Evolutionary conservation across 2,113 vertebrate genomes (phyloP).

Genomic region (Oryzias celebensis): DNA sequence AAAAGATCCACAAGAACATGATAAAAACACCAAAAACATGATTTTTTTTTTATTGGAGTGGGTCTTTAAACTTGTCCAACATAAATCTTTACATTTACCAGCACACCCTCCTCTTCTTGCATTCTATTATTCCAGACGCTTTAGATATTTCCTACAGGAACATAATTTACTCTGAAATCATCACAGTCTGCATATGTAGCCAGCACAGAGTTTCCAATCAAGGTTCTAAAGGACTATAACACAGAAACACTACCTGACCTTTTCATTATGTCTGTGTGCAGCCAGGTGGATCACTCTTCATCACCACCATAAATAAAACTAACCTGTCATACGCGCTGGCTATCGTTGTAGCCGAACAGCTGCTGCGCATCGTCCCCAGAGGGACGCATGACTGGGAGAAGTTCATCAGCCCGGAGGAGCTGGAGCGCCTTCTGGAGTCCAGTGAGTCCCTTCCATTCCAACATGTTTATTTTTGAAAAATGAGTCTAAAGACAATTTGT

Average conservation of each 20-base stretch:
- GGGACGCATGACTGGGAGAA: conserved; percentile 97
- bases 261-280: conserved; percentile 23
- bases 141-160: conserved; percentile 37
- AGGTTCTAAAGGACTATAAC: background rate
- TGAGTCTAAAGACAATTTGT: background rate
- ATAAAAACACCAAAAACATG: too few species aligned
- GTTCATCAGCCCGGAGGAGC: conserved; percentile 88
- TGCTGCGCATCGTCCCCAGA: conserved; percentile 86
- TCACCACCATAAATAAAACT: conserved; percentile 94
- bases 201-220: background rate
- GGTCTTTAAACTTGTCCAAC: background rate
- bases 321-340: conserved; percentile 87
- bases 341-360: conserved; percentile 87
- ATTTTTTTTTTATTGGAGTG: too few species aligned
- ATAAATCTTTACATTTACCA: conserved; percentile 20
- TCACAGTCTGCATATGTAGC: background rate
- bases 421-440: conserved; percentile 87
- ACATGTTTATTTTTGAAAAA: background rate
- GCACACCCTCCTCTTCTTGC: background rate
- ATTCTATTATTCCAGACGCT: conserved; percentile 15
- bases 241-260: background rate
- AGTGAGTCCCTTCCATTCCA: conserved; percentile 78
- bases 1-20: too few species aligned
- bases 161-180: background rate
- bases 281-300: conserved; percentile 91